A percentile compares a stretch with the other conserved stretches of the same genome.
These are phyloP conservation scores for Leptinotarsa texana DNA, from an alignment of 1,140 invertebrate species.

Conservation along the genomic window DNA sequence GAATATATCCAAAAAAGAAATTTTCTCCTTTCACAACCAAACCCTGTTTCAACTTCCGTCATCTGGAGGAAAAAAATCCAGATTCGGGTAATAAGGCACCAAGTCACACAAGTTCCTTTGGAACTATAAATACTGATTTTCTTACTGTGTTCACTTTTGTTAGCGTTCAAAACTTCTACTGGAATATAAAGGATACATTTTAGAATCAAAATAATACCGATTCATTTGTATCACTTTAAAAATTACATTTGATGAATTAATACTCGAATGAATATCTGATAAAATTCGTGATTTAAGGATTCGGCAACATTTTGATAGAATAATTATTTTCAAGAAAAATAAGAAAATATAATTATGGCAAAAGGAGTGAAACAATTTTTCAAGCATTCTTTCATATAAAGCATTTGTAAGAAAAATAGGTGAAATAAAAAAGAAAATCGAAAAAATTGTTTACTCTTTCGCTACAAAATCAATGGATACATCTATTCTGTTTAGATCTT, in stretches of 20 bases:
- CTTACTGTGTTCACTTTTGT: slow-evolving; percentile 30
- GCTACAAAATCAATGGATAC: too few relatives aligned
- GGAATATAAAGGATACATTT: slow-evolving; percentile 23
- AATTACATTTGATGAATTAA: neutral
- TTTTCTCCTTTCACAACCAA: slow-evolving; percentile 16
- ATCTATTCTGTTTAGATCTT: too few relatives aligned
- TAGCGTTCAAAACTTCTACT: slow-evolving; percentile 30
- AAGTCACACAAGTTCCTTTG: slow-evolving; percentile 35
- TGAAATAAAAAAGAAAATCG: too few relatives aligned
- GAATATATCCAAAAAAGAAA: slow-evolving; percentile 11
- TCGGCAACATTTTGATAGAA: neutral
- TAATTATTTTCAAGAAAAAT: neutral
- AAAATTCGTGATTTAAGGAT: neutral
- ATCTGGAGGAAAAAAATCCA: slow-evolving; percentile 29
- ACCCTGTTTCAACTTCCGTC: slow-evolving; percentile 27
- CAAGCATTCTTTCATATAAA: too few relatives aligned
- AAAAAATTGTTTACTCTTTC: too few relatives aligned
- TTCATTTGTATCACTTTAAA: slow-evolving; percentile 8
- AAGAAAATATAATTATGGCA: neutral
- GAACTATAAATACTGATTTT: slow-evolving; percentile 35
- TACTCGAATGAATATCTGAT: neutral
- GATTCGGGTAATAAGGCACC: slow-evolving; percentile 35
- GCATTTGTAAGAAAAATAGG: too few relatives aligned
- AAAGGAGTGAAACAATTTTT: neutral
- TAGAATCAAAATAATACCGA: slow-evolving; percentile 13